phyloP scores from a whole-genome alignment of 2,888 invertebrate species.

The Calliphora vomitoria region DNA sequence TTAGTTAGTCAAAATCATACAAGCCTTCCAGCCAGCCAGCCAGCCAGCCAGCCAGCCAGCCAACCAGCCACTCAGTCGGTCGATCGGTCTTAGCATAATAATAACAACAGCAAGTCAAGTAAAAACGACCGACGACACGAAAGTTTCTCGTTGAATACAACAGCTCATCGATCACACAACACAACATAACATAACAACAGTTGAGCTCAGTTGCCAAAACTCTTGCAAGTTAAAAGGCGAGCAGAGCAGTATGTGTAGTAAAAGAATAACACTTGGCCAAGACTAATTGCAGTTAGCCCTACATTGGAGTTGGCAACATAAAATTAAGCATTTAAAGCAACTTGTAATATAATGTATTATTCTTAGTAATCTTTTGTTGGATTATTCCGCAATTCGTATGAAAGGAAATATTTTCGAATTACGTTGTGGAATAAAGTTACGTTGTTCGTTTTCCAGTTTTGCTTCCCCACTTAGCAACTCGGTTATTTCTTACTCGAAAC shows the following conservation, averaged over 20 bases:
- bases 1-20: slow-evolving; percentile 50
- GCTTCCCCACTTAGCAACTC: no score
- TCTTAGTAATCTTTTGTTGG: no score
- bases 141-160: slow-evolving; percentile 69
- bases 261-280: slow-evolving; percentile 50
- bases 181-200: slow-evolving; percentile 28
- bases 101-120: slow-evolving; percentile 59
- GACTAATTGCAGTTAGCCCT: slow-evolving; percentile 55
- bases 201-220: slow-evolving; percentile 67
- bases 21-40: slow-evolving; percentile 23
- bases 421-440: no score
- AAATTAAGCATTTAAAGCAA: background rate
- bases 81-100: slow-evolving; percentile 55
- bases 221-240: slow-evolving; percentile 41
- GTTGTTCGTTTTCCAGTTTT: no score
- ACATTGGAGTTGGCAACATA: background rate
- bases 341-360: background rate
- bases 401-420: no score
- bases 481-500: no score
- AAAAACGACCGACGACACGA: slow-evolving; percentile 70
- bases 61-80: slow-evolving; percentile 44
- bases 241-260: slow-evolving; percentile 17
- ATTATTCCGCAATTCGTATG: no score
- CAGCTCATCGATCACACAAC: slow-evolving; percentile 78
- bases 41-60: slow-evolving; percentile 4